Evolutionary conservation across 2,888 invertebrate genomes (phyloP).

Genomic region (Pristionchus fissidentatus): DNA sequence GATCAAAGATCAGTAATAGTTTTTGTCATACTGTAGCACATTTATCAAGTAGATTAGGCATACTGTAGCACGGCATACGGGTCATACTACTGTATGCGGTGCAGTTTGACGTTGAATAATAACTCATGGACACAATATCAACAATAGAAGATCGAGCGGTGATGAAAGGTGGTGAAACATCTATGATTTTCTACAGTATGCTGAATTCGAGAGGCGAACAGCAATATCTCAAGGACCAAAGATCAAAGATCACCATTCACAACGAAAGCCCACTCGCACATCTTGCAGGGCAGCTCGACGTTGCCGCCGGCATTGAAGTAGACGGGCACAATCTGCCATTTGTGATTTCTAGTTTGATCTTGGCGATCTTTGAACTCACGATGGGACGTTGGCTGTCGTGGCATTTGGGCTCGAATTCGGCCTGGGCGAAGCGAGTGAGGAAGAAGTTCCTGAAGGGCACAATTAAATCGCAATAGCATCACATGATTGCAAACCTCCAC

Average conservation of each 20-base stretch:
- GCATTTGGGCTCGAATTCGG: slow-evolving; percentile 39
- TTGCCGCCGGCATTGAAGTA: slow-evolving; percentile 44
- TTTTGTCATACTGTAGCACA: background rate
- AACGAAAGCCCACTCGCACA: slow-evolving; percentile 44
- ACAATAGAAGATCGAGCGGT: background rate
- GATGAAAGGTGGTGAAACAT: no score
- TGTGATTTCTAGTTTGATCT: background rate
- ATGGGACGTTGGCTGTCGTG: background rate
- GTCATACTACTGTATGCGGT: no score
- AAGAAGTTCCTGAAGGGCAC: slow-evolving; percentile 16
- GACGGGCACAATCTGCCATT: slow-evolving; percentile 37
- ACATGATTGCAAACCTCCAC: background rate
- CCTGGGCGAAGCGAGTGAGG: slow-evolving; percentile 22
- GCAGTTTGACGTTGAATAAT: no score
- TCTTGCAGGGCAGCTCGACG: slow-evolving; percentile 46
- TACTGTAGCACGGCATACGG: no score
- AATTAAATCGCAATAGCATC: background rate
- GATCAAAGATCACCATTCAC: slow-evolving; percentile 19
- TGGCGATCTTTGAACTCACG: background rate
- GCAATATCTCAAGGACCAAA: slow-evolving; percentile 7
- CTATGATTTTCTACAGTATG: no score
- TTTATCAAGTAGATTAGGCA: background rate
- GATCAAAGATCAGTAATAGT: background rate
- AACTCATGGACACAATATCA: background rate
- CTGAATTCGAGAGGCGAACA: no score